These are phyloP conservation scores for Apantesis nais DNA, from an alignment of 2,888 invertebrate species.

Conservation along the genomic window DNA sequence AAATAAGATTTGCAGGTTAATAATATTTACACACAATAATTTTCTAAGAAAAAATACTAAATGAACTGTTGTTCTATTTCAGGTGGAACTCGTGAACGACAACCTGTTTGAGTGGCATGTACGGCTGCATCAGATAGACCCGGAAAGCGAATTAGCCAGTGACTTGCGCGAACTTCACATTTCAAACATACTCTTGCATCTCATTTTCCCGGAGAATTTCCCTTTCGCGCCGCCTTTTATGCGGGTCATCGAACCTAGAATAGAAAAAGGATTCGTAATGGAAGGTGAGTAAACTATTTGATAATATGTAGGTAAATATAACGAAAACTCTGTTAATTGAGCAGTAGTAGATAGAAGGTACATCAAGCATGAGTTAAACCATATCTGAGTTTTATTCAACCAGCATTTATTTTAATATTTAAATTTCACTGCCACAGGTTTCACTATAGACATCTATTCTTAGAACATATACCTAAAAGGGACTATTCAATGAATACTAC, in stretches of 20 bases:
- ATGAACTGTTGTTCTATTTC: slow-evolving; percentile 21
- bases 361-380: background rate
- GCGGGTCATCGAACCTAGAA: slow-evolving; percentile 91
- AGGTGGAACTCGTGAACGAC: slow-evolving; percentile 93
- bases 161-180: slow-evolving; percentile 93
- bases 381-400: too few species aligned
- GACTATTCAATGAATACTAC: background rate
- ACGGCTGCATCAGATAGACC: slow-evolving; percentile 91
- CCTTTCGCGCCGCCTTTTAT: slow-evolving; percentile 96
- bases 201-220: slow-evolving; percentile 94
- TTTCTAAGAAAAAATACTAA: background rate
- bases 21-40: too few species aligned
- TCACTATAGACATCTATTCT: background rate
- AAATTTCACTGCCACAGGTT: background rate
- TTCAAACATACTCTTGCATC: slow-evolving; percentile 90
- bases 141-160: slow-evolving; percentile 92
- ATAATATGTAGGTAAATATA: background rate
- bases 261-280: slow-evolving; percentile 95
- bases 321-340: background rate
- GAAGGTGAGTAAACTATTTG: slow-evolving; percentile 83
- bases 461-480: background rate
- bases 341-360: too few species aligned
- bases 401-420: background rate
- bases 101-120: slow-evolving; percentile 96
- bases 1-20: background rate